Base-by-base conservation (phyloP, 2,797 vertebrate species). In the Centropyge bicolor region DNA sequence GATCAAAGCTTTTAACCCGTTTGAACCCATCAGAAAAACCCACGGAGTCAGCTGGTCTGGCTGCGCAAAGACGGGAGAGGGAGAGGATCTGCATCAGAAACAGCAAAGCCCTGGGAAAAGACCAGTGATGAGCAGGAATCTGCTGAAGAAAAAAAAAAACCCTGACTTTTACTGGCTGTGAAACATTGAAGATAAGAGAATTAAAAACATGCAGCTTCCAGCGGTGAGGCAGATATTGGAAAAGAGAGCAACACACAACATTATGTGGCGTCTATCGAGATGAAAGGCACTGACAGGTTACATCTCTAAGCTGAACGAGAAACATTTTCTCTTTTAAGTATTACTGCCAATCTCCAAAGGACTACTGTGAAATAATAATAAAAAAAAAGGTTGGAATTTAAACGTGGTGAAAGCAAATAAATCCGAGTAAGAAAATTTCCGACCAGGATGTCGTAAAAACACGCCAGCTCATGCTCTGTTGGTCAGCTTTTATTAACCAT, bases 401-500 rank as follows among this genome's bases (percentile, higher is more conserved):
- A 85, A 80, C 1, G 9, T 35, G 81, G 71, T 35, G 6, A 78
- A 78, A 62, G 56, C 49, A 70, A 86, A 89, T 38, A 73, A 76
- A 88, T 78, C 41, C 1, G 17, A 78, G 63, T 46, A 46, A 43
- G 80, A 87, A 80, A 35, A 61, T 86, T 85, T 84, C 84, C 71
- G 22, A 84, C 79, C 64, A 27, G 65, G 51, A 70, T 17, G 16
- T 59, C n/a, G 43, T 80, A 80, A 89, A 43, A 90, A 88, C 67
- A 84, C 12, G 60, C 72, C 89, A 87, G 55, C 78, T 81, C 85
- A 70, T 76, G 78, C 80, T 83, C 76, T 66, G 52, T 81, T 49
- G 86, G 85, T 84, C 83, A 76, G 78, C 56, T 70, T 90, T 88
- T 87, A 92, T 89, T 89, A 90, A 87, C 86, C 88, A 90, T 86